A percentile compares a stretch with the other conserved stretches of the same genome.
Conservation (phyloP, 2,113 vertebrate genomes). For the Engraulis encrasicolus region DNA sequence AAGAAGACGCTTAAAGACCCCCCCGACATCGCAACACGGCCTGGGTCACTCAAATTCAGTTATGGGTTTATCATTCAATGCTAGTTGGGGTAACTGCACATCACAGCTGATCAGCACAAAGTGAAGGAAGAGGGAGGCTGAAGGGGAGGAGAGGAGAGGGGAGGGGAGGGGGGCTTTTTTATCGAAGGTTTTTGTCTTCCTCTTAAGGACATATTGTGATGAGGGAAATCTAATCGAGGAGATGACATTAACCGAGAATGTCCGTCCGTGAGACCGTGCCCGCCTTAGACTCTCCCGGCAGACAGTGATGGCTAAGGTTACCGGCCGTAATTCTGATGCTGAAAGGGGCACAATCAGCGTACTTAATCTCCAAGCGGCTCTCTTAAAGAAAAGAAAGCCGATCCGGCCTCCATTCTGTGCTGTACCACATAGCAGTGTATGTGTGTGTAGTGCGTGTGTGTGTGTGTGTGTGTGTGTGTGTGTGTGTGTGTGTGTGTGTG, state of each 20-base stretch:
- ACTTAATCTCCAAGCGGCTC: constrained; percentile 81
- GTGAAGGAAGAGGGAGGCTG: not conserved
- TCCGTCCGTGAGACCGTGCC: constrained; percentile 76
- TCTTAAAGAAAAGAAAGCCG: constrained; percentile 83
- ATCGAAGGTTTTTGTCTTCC: constrained; percentile 35
- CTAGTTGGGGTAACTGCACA: not conserved
- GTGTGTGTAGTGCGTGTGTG: no score
- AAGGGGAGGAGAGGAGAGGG: not conserved
- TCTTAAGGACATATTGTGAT: constrained; percentile 80
- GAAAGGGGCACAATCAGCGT: constrained; percentile 82
- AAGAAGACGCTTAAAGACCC: not conserved
- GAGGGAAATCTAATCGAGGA: constrained; percentile 88
- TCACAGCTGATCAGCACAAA: not conserved
- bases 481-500: not conserved
- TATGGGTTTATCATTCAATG: not conserved
- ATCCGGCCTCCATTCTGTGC: constrained; percentile 78
- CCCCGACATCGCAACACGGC: not conserved
- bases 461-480: not conserved
- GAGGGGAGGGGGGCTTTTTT: not conserved
- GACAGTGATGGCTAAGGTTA: constrained; percentile 86
- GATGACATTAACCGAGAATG: constrained; percentile 88
- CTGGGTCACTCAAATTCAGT: not conserved
- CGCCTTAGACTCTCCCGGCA: constrained; percentile 77
- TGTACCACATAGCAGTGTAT: constrained; percentile 65
- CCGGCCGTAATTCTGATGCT: constrained; percentile 81